Evolutionary conservation across 92 coral and sea anemone genomes (phyloP).

Genomic region (Pocillopora grandis): DNA sequence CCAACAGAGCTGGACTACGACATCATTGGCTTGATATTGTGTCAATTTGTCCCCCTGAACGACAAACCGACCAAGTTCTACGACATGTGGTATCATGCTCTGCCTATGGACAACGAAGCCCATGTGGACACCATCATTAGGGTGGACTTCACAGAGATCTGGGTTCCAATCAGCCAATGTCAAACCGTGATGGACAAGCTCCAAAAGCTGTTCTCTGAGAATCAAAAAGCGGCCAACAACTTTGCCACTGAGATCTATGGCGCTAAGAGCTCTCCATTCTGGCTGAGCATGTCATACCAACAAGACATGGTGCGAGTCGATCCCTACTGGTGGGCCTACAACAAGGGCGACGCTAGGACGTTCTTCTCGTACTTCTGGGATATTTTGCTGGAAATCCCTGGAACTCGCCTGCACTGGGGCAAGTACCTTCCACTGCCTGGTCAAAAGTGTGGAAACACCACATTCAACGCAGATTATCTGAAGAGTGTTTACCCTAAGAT

Average conservation of each 20-base stretch:
- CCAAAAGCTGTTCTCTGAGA: conserved; percentile 38
- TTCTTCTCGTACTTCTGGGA: conserved; percentile 70
- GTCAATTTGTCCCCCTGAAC: conserved; percentile 39
- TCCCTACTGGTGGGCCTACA: conserved; percentile 72
- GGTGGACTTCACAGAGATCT: conserved; percentile 73
- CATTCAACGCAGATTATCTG: conserved; percentile 68
- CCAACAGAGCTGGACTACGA: conserved; percentile 19
- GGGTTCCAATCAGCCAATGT: conserved; percentile 70
- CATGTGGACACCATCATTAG: conserved; percentile 55
- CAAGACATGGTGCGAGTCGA: conserved; percentile 67
- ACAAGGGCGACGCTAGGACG: conserved; percentile 56
- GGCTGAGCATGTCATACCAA: conserved; percentile 73
- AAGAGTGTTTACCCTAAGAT: conserved; percentile 68
- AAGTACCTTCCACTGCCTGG: conserved; percentile 74
- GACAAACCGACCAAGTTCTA: conserved; percentile 26
- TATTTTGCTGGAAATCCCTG: conserved; percentile 51
- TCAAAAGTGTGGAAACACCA: conserved; percentile 61
- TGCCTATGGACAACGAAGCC: conserved; percentile 70
- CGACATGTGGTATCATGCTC: conserved; percentile 60
- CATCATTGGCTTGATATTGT: conserved; percentile 35
- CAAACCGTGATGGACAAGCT: conserved; percentile 63
- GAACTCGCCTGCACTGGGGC: conserved; percentile 83
- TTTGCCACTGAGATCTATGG: conserved; percentile 75
- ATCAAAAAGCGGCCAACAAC: conserved; percentile 55
- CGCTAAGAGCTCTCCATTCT: conserved; percentile 70